Evolutionary conservation across 2,113 vertebrate species (phyloP).

Genomic region (Diglossa brunneiventris): DNA sequence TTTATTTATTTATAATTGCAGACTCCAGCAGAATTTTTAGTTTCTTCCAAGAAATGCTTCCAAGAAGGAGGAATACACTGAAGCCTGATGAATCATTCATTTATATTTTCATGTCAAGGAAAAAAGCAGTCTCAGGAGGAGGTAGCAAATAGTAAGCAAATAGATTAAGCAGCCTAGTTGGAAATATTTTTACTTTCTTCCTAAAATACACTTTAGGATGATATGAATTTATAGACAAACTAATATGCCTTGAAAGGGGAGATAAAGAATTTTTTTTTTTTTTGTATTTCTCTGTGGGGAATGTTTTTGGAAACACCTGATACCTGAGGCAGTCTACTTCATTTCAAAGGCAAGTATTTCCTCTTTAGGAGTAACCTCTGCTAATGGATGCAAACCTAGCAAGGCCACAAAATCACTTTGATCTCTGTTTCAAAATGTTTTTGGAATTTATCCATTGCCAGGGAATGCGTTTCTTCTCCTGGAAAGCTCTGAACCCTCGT

Average conservation of each 20-base stretch:
- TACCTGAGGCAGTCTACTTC: neutral
- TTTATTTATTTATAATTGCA: no score
- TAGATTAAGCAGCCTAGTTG: neutral
- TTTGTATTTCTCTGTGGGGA: neutral
- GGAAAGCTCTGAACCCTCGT: neutral
- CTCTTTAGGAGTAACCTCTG: neutral
- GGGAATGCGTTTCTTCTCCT: neutral
- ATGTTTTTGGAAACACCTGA: neutral
- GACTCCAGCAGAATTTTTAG: neutral
- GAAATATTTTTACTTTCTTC: neutral
- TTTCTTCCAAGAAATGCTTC: neutral
- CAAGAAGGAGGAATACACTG: neutral
- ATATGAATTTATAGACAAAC: neutral
- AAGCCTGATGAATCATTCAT: neutral
- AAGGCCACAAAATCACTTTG: conserved; percentile 4
- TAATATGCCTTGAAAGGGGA: neutral
- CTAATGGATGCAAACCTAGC: conserved; percentile 1
- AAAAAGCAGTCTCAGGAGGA: neutral
- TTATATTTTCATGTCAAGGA: neutral
- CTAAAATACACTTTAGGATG: neutral
- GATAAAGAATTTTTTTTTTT: neutral
- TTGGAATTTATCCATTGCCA: neutral
- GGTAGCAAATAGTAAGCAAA: neutral
- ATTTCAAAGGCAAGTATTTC: conserved; percentile 28
- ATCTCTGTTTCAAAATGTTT: conserved; percentile 1